These are phyloP conservation scores for Antheraea pernyi DNA, from an alignment of 1,140 invertebrate species.

Conservation along the genomic window DNA sequence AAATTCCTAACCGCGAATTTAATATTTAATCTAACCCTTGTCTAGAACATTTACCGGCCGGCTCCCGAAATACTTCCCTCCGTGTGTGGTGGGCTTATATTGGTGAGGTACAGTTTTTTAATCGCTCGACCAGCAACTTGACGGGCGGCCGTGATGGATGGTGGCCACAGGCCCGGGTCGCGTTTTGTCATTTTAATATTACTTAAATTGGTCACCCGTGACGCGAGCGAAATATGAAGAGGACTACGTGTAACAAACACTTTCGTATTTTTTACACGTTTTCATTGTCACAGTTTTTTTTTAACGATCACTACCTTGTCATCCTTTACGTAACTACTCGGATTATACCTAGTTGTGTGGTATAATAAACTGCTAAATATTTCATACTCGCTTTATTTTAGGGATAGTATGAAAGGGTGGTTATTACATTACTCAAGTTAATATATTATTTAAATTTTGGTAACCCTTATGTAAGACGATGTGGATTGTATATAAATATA, in stretches of 20 bases:
- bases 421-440: no score
- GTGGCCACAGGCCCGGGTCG: constrained; percentile 54
- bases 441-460: no score
- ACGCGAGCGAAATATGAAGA: constrained; percentile 55
- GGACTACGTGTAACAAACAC: constrained; percentile 28
- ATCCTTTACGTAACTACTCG: neutral
- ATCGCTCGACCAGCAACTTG: constrained; percentile 69
- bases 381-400: no score
- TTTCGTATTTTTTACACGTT: neutral
- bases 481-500: no score
- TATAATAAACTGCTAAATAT: no score
- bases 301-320: constrained; percentile 9
- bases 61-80: constrained; percentile 64
- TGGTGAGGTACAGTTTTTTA: constrained; percentile 72
- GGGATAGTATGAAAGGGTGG: no score
- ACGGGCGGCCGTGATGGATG: constrained; percentile 71
- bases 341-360: no score
- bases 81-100: constrained; percentile 49
- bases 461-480: no score
- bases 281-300: constrained; percentile 16
- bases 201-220: constrained; percentile 74
- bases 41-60: constrained; percentile 72
- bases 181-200: constrained; percentile 78
- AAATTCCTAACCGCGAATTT: constrained; percentile 75
- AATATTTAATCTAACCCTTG: constrained; percentile 77